Evolutionary conservation across 2,888 invertebrate genomes (phyloP).

Genomic region (Phortica okadai): DNA sequence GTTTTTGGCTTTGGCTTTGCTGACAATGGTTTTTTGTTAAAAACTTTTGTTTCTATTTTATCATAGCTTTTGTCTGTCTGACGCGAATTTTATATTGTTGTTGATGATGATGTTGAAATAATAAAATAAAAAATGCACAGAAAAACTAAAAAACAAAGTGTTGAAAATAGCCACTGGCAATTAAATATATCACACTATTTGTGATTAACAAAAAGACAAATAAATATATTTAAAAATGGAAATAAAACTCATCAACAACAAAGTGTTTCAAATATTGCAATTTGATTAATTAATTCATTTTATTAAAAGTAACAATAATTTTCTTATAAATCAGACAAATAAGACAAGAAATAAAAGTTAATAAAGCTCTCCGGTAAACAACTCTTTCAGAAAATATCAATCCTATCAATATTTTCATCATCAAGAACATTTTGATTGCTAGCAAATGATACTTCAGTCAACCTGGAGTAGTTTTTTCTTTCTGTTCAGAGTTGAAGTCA

Average conservation of each 20-base stretch:
- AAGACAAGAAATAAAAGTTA: no score
- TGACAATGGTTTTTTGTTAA: slow-evolving; percentile 19
- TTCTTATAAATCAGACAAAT: no score
- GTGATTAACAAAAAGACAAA: slow-evolving; percentile 31
- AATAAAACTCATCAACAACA: neutral
- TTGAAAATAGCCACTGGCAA: slow-evolving; percentile 45
- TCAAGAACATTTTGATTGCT: slow-evolving; percentile 37
- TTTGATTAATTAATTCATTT: slow-evolving; percentile 40
- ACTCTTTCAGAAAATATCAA: slow-evolving; percentile 1
- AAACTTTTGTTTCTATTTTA: slow-evolving; percentile 32
- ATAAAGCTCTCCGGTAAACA: no score
- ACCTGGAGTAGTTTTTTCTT: slow-evolving; percentile 55
- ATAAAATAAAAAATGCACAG: slow-evolving; percentile 10
- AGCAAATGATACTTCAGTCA: slow-evolving; percentile 28
- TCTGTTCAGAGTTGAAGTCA: slow-evolving; percentile 47
- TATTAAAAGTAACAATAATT: slow-evolving; percentile 30
- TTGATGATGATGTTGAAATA: slow-evolving; percentile 11
- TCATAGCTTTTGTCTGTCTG: slow-evolving; percentile 35
- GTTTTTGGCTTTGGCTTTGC: slow-evolving; percentile 60
- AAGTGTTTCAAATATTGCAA: neutral
- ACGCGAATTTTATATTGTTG: slow-evolving; percentile 9
- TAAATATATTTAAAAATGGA: slow-evolving; percentile 37
- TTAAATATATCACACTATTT: slow-evolving; percentile 58
- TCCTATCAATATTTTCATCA: neutral
- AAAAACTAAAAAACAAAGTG: slow-evolving; percentile 39